Conservation (phyloP, 2,888 invertebrate species). For the Andrena minutula region DNA sequence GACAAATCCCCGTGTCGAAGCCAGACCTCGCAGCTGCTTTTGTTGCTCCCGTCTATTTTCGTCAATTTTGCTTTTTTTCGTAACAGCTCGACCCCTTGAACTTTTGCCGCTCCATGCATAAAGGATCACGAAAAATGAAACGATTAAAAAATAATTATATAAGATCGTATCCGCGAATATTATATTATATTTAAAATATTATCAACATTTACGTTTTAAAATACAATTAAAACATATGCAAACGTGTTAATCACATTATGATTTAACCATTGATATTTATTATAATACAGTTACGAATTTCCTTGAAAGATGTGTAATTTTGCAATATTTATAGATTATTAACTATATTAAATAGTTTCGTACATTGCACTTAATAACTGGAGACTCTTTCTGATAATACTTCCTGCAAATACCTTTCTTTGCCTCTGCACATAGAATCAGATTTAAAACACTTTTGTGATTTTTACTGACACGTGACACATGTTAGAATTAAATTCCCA, state of each 20-base stretch:
- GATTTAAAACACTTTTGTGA: neutral
- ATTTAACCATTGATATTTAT: neutral
- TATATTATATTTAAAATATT: neutral
- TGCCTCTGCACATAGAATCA: neutral
- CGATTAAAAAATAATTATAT: constrained; percentile 4
- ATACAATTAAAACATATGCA: neutral
- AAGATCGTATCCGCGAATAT: neutral
- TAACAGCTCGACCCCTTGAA: constrained; percentile 32
- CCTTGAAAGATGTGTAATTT: neutral
- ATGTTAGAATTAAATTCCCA: neutral
- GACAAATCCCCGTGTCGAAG: constrained; percentile 73
- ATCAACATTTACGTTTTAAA: neutral
- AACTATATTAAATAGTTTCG: no score
- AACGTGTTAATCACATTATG: neutral
- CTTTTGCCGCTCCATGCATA: constrained; percentile 20
- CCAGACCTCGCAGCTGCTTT: constrained; percentile 69
- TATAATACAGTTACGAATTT: neutral
- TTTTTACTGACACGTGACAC: neutral
- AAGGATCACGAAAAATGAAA: neutral
- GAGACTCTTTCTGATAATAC: no score
- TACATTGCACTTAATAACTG: no score
- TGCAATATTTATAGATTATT: no score
- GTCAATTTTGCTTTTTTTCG: constrained; percentile 44
- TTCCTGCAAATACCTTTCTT: no score
- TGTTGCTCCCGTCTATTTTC: constrained; percentile 65